A percentile compares a stretch with the other conserved stretches of the same genome.
These are phyloP conservation scores for Ptychodera flava DNA, from an alignment of 35 echinoderm and acorn worm genomes.

Conservation along the genomic window DNA sequence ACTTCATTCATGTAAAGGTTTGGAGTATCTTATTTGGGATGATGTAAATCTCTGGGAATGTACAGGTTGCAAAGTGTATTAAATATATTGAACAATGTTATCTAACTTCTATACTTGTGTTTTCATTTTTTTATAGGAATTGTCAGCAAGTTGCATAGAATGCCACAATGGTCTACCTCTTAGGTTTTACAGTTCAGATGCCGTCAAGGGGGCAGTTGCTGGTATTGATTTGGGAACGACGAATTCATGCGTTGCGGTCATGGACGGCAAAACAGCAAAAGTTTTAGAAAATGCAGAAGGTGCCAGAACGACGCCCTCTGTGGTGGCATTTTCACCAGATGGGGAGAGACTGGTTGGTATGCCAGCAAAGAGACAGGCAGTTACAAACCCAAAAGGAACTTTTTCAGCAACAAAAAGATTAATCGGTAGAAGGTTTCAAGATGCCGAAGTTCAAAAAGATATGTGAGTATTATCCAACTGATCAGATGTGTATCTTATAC, in stretches of 20 bases:
- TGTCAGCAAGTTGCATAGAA: not conserved
- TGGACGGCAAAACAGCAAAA: conserved; percentile 89
- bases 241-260: conserved; percentile 96
- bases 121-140: not conserved
- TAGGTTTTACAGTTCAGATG: conserved; percentile 34
- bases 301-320: conserved; percentile 88
- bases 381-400: conserved; percentile 91
- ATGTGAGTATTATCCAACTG: conserved; percentile 81
- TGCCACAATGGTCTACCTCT: not conserved
- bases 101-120: too few species aligned
- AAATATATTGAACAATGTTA: too few species aligned
- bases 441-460: conserved; percentile 88
- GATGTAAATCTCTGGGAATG: not conserved
- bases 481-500: too few species aligned
- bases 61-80: not conserved
- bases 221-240: conserved; percentile 97
- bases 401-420: conserved; percentile 82
- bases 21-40: not conserved
- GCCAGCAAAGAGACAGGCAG: conserved; percentile 95
- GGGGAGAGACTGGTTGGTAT: conserved; percentile 77
- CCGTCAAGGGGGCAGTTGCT: conserved; percentile 66
- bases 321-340: conserved; percentile 87
- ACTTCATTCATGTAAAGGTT: not conserved
- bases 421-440: conserved; percentile 82
- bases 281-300: conserved; percentile 97